Evolutionary conservation across 2,888 invertebrate genomes (phyloP), one percentile per base, ranked within the genome.

Genomic region (Mantis religiosa): DNA sequence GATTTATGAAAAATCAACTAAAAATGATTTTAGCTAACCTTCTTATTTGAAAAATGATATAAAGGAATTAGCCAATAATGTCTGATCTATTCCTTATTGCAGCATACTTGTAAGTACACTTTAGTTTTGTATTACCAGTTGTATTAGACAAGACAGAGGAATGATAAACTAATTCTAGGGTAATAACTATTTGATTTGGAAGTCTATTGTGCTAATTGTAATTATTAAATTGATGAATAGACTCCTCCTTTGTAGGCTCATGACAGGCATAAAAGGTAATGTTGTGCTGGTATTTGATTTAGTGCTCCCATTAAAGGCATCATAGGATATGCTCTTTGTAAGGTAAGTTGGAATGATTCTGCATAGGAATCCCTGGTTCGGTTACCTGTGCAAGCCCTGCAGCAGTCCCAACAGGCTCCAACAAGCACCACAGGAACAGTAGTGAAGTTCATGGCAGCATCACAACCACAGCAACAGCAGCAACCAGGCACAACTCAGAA

Each of bases 371-470:
- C 82, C 27, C 25, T 87, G n/a, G 87, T 88, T 47, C 34, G 84
- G 25, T 83, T 88, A 25, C 88, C 84, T 20, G 88, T 87, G 82
- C 88, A 54, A 28, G 84, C 84, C 34, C 86, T 88, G 30, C 34
- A 84, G 28, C 81, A 34, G 47, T 84, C 84, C 28, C 84, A 27
- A 71, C 54, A 71, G 28, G 41, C 41, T n/a, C 88, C 87, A 84
- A 27, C 87, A 82, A 87, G 81, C 71, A 83, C 82, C 7, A 15
- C 82, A 9, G 91, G 91, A 83, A 93, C 92, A 1, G 93, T 93
- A 4, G 93, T 93, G 3, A 93, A 93, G 91, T 93, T 93, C 89
- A 93, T 93, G 30, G 92, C 93, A 7, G 93, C 92, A 84, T 90
- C 92, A 4, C 91, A 91, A 30, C 91, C 91, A 27, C 54, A 71